Evolutionary conservation across 2,113 vertebrate genomes (phyloP).

Genomic region (Mohoua ochrocephala): DNA sequence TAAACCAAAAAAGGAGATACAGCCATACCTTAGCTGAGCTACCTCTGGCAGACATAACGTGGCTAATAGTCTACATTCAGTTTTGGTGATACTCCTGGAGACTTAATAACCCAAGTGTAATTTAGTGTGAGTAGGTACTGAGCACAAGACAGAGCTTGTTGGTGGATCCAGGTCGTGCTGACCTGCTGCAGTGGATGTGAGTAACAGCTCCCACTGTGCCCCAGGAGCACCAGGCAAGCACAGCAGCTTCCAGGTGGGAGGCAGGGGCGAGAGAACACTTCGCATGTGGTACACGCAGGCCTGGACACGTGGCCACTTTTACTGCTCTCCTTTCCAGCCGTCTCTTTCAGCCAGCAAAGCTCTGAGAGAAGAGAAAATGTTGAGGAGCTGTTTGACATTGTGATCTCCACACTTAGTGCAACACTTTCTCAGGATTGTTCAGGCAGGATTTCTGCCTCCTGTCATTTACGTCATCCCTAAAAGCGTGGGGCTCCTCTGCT

Average conservation of each 20-base stretch:
- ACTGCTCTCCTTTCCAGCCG: neutral
- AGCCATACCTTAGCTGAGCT: neutral
- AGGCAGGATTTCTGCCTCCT: neutral
- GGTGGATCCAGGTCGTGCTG: neutral
- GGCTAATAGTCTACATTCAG: neutral
- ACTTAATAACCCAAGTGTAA: neutral
- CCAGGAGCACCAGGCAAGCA: neutral
- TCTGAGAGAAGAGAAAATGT: neutral
- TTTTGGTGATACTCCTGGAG: constrained; percentile 1
- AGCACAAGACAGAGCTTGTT: constrained; percentile 4
- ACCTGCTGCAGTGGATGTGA: neutral
- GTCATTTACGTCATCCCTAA: neutral
- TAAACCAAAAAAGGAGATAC: neutral
- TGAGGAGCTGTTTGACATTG: neutral
- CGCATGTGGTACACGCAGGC: neutral
- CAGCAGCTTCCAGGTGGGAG: neutral
- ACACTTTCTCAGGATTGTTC: neutral
- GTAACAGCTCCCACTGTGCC: neutral
- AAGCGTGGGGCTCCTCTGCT: neutral
- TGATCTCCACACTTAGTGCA: neutral
- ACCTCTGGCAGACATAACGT: neutral
- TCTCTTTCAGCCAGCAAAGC: neutral
- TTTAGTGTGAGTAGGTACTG: neutral
- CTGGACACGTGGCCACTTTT: neutral
- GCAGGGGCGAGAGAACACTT: neutral